Evolutionary conservation across 2,888 invertebrate species (phyloP).

Genomic region (Cataglyphis rosenhaueri): DNA sequence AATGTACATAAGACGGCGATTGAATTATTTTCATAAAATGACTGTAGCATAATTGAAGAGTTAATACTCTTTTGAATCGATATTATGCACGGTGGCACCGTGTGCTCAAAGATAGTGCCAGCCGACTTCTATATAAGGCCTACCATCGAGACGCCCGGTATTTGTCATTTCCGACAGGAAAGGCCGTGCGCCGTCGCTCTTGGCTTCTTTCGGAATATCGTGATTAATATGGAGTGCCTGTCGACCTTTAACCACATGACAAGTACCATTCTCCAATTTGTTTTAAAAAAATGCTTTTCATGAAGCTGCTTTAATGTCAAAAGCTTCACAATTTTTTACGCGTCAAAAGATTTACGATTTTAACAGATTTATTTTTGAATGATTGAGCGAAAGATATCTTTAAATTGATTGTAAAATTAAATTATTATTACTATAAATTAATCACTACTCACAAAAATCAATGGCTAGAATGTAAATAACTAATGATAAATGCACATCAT

Average conservation of each 20-base stretch:
- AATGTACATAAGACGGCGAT: neutral
- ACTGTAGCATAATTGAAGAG: slow-evolving; percentile 22
- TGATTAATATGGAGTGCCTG: slow-evolving; percentile 55
- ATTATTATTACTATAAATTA: neutral
- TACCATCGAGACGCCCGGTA: slow-evolving; percentile 70
- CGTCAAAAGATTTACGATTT: neutral
- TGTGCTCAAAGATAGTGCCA: slow-evolving; percentile 51
- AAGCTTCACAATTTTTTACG: neutral
- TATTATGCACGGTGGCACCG: slow-evolving; percentile 32
- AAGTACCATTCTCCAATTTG: slow-evolving; percentile 48
- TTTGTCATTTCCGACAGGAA: slow-evolving; percentile 80
- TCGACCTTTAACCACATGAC: slow-evolving; percentile 53
- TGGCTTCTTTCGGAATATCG: slow-evolving; percentile 61
- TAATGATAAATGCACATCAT: neutral
- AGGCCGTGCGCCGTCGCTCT: slow-evolving; percentile 64
- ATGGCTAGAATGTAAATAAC: neutral
- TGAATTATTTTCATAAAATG: slow-evolving; percentile 16
- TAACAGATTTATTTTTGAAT: slow-evolving; percentile 6
- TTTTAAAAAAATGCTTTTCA: slow-evolving; percentile 18
- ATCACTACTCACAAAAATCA: neutral
- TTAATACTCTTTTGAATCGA: slow-evolving; percentile 27
- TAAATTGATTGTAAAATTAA: neutral
- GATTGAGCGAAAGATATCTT: neutral
- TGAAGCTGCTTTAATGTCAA: neutral
- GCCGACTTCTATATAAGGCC: slow-evolving; percentile 75